Evolutionary conservation across 2,113 vertebrate genomes (phyloP).

Genomic region (Aspiorhynchus laticeps): DNA sequence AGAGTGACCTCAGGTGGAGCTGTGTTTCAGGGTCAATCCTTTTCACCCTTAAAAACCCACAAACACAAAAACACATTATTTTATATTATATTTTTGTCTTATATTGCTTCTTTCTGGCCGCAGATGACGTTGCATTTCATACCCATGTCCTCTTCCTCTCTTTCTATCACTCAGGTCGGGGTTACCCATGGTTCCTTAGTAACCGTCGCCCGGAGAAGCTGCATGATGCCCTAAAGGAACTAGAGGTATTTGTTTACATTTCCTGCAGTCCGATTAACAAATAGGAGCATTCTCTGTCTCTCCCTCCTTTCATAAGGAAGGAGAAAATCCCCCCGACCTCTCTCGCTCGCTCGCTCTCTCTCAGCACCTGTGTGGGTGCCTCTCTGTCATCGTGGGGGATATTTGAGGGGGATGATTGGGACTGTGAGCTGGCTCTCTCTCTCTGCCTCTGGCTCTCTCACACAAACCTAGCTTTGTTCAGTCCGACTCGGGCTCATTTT

Average conservation of each 20-base stretch:
- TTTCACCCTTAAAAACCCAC: constrained; percentile 7
- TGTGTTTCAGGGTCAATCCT: constrained; percentile 36
- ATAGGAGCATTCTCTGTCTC: constrained; percentile 83
- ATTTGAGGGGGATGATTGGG: constrained; percentile 83
- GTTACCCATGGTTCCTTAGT: constrained; percentile 88
- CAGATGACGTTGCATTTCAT: not conserved
- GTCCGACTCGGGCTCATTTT: constrained; percentile 60
- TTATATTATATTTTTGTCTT: constrained; percentile 37
- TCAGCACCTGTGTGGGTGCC: constrained; percentile 75
- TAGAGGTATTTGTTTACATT: constrained; percentile 87
- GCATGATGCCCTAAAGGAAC: constrained; percentile 88
- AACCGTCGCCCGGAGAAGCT: constrained; percentile 90
- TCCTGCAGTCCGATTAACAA: constrained; percentile 82
- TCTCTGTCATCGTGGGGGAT: constrained; percentile 94
- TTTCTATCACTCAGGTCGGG: constrained; percentile 77
- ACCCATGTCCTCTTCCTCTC: not conserved
- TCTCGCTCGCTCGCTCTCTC: constrained; percentile 62
- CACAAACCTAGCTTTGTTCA: constrained; percentile 89
- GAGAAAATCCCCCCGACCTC: constrained; percentile 46
- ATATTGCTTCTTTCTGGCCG: not conserved
- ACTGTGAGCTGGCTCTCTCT: constrained; percentile 74
- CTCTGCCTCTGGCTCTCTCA: constrained; percentile 56
- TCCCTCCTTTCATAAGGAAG: constrained; percentile 44
- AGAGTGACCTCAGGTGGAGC: constrained; percentile 47
- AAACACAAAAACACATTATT: constrained; percentile 48